Evolutionary conservation across 2,113 vertebrate genomes (phyloP).

Genomic region (Antechinus flavipes): DNA sequence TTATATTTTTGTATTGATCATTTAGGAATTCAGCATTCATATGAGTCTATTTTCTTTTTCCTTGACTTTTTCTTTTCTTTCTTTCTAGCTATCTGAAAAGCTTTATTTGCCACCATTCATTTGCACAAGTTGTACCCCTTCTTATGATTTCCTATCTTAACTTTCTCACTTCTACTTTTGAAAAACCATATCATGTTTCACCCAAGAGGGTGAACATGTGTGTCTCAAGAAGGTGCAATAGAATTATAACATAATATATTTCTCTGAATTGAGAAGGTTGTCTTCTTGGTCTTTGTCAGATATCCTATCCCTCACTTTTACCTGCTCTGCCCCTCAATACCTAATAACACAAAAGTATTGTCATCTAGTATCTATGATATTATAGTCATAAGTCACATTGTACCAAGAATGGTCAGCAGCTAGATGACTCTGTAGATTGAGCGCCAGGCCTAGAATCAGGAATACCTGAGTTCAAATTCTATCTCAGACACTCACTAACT

Average conservation of each 20-base stretch:
- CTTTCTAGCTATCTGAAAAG: no score
- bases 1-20: no score
- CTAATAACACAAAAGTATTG: background rate
- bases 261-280: background rate
- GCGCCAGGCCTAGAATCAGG: no score
- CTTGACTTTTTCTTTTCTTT: no score
- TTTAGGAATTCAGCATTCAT: no score
- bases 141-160: background rate
- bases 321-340: background rate
- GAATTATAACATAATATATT: background rate
- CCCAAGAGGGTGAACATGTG: background rate
- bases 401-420: conserved; percentile 62
- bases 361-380: background rate
- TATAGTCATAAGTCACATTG: conserved; percentile 68
- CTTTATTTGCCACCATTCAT: background rate
- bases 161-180: background rate
- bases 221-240: background rate
- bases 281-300: conserved; percentile 3
- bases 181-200: background rate
- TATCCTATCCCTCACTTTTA: no score
- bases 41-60: no score
- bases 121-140: background rate
- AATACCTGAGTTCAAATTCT: no score
- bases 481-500: no score
- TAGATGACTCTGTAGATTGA: no score